These are phyloP conservation scores for Scaptomyza caliginosa DNA, from an alignment of 2,888 invertebrate species.

Conservation along the genomic window DNA sequence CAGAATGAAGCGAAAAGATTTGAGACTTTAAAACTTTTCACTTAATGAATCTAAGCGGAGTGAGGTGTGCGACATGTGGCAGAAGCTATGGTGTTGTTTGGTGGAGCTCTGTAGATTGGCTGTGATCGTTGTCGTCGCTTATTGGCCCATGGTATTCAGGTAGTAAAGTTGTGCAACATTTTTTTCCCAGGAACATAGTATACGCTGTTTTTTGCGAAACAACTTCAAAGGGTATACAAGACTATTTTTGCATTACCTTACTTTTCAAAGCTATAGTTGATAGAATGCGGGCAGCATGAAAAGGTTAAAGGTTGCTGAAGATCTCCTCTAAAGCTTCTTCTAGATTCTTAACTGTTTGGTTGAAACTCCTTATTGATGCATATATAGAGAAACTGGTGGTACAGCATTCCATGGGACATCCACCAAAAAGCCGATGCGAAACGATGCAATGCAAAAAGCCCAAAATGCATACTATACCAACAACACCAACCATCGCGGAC, in stretches of 20 bases:
- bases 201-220: not conserved
- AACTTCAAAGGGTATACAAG: not conserved
- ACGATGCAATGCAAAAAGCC: slow-evolving; percentile 23
- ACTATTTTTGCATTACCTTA: not conserved
- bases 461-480: slow-evolving; percentile 54
- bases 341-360: slow-evolving; percentile 8
- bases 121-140: slow-evolving; percentile 48
- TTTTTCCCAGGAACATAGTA: slow-evolving; percentile 75
- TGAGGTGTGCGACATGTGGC: slow-evolving; percentile 14
- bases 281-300: too few species aligned
- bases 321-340: not conserved
- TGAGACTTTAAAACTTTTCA: slow-evolving; percentile 74
- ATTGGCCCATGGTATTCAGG: slow-evolving; percentile 45
- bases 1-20: slow-evolving; percentile 73
- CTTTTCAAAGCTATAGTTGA: too few species aligned
- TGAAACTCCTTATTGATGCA: slow-evolving; percentile 65
- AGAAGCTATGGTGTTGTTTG: slow-evolving; percentile 6
- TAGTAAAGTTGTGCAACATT: slow-evolving; percentile 77
- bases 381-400: slow-evolving; percentile 72
- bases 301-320: too few species aligned
- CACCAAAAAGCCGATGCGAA: slow-evolving; percentile 55
- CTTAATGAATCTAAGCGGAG: slow-evolving; percentile 76
- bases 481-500: slow-evolving; percentile 55
- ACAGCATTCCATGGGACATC: slow-evolving; percentile 78
- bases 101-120: slow-evolving; percentile 29